Conservation (phyloP, 2,888 invertebrate genomes). For the Lacanobia oleracea region DNA sequence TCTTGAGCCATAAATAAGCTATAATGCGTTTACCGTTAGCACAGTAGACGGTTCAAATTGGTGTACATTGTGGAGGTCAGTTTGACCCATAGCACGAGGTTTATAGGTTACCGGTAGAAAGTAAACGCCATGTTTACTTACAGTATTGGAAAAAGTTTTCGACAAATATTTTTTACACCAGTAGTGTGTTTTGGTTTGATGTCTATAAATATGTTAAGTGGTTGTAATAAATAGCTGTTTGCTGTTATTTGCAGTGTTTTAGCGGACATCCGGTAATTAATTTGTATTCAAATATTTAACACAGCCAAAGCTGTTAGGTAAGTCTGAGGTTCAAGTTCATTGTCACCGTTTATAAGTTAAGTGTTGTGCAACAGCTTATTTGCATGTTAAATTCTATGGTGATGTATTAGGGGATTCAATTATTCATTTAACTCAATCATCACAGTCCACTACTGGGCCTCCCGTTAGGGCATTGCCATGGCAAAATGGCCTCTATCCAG, state of each 20-base stretch:
- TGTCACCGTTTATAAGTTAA: constrained; percentile 11
- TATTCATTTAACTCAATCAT: background rate
- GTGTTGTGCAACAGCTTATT: constrained; percentile 13
- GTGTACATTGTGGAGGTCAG: constrained; percentile 52
- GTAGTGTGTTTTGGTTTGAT: constrained; percentile 11
- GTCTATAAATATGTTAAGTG: constrained; percentile 27
- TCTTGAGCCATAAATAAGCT: constrained; percentile 62
- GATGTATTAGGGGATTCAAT: background rate
- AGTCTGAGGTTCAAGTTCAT: constrained; percentile 44
- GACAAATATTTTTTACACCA: constrained; percentile 15
- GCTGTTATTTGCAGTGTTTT: constrained; percentile 14
- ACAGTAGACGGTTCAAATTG: constrained; percentile 62
- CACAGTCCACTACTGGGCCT: background rate
- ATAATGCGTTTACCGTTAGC: constrained; percentile 64
- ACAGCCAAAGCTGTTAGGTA: constrained; percentile 15
- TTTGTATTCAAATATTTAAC: constrained; percentile 31
- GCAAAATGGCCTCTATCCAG: background rate
- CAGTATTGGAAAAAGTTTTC: constrained; percentile 35
- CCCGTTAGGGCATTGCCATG: background rate
- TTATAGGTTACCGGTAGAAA: constrained; percentile 61
- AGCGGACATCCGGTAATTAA: constrained; percentile 46
- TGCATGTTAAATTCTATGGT: background rate
- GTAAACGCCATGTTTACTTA: constrained; percentile 57
- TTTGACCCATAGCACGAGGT: constrained; percentile 47
- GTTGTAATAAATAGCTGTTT: constrained; percentile 26